These are phyloP conservation scores for Falco concolor DNA, from an alignment of 2,797 vertebrate genomes.

Conservation along the genomic window DNA sequence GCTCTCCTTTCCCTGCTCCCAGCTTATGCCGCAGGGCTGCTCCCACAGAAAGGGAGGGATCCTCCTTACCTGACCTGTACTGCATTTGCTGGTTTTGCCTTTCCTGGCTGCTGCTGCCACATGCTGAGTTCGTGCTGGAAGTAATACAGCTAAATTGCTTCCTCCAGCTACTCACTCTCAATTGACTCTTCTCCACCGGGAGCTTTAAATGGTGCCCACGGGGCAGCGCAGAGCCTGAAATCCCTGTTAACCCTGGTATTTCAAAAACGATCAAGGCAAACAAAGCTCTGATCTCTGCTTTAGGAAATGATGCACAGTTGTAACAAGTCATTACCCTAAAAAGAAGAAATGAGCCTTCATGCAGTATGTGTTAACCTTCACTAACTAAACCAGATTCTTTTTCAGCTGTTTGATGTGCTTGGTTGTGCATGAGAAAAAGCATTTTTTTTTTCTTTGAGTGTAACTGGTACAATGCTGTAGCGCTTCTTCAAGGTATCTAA, in stretches of 20 bases:
- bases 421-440: neutral
- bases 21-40: neutral
- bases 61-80: neutral
- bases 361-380: neutral
- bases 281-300: neutral
- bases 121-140: constrained; percentile 27
- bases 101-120: neutral
- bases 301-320: neutral
- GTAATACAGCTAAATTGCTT: constrained; percentile 45
- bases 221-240: neutral
- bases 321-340: constrained; percentile 19
- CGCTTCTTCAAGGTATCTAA: neutral
- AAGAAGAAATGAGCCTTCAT: neutral
- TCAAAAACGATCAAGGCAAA: neutral
- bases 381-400: neutral
- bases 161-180: constrained; percentile 24
- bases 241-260: neutral
- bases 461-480: neutral
- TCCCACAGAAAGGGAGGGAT: neutral
- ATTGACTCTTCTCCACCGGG: constrained; percentile 40
- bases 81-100: neutral
- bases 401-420: neutral
- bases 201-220: constrained; percentile 23
- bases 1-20: neutral
- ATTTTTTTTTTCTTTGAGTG: neutral